These are phyloP conservation scores for Zoanthus sansibaricus DNA, from an alignment of 92 coral and sea anemone species.

Conservation along the genomic window DNA sequence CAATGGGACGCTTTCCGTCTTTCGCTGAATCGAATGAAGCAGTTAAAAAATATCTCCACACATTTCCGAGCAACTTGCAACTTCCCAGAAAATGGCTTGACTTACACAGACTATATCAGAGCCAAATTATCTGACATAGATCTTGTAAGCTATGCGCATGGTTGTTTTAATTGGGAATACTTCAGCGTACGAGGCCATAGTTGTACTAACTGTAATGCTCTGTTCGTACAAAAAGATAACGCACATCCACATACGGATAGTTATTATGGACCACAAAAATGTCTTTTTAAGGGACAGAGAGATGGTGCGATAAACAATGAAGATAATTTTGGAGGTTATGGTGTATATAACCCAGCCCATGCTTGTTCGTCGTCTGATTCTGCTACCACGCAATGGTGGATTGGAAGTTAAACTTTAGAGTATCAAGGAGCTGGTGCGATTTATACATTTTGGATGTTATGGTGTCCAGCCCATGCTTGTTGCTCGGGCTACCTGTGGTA, in stretches of 20 bases:
- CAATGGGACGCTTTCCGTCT: conserved; percentile 37
- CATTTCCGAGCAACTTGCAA: conserved; percentile 38
- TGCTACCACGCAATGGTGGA: conserved; percentile 39
- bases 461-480: too few relatives aligned
- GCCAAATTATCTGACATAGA: conserved; percentile 9
- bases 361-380: conserved; percentile 32
- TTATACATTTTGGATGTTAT: too few relatives aligned
- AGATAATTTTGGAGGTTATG: conserved; percentile 5
- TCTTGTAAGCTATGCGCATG: neutral
- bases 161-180: neutral
- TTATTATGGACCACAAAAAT: neutral
- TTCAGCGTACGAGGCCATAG: conserved; percentile 15
- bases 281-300: neutral
- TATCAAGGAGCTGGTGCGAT: neutral
- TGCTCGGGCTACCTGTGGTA: too few relatives aligned
- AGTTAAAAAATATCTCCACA: conserved; percentile 7
- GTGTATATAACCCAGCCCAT: neutral
- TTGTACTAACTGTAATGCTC: conserved; percentile 10
- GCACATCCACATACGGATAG: neutral
- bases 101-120: conserved; percentile 10
- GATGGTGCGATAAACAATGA: neutral
- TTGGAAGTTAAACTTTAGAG: neutral
- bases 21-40: conserved; percentile 16
- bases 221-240: neutral
- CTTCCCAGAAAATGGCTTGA: conserved; percentile 1